Evolutionary conservation across 2,113 vertebrate species (phyloP), one percentile per base, ranked within the genome.

Genomic region (Dasyornis broadbenti): DNA sequence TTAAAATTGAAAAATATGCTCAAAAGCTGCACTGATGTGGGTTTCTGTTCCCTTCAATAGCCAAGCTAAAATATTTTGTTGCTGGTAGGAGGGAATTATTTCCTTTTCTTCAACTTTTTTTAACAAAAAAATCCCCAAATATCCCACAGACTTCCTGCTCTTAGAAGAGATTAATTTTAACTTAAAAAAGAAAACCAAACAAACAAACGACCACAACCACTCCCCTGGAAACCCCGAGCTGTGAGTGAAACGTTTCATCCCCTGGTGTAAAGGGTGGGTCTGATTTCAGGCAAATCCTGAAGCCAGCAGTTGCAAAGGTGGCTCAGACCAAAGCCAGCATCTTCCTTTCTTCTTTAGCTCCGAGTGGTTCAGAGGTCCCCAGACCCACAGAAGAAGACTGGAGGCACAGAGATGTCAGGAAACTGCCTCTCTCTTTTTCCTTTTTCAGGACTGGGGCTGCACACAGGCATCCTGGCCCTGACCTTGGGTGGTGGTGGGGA

Each of bases 141-240:
- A 82, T 69, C 40, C 63, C 75, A 88, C 68, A 92, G 54, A 80
- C 10, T 53, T 80, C 70, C 91, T 87, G 31, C 33, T 73, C 61
- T 80, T 77, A 40, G 80, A 88, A 86, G 28, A 94, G 70, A 83
- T 80, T 70, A 2, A 63, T 87, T 90, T 84, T 78, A 87, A 82
- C 52, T 73, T 2, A 11, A 33, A 13, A 7, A 64, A 76, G 75
- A 79, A 4, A 21, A 30, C 31, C 31, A 42, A 75, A 39, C 35
- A 37, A 53, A 52, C 45, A 60, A 82, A 45, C 6, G 1, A 85
- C 92, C 78, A 85, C 94, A 96, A 24, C 92, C 90, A 77, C 92
- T 85, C 92, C 95, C n/a, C 57, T 93, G 92, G 90, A 96, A 96
- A 92, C 75, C 82, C 92, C 82, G 53, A 86, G 42, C 66, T 77